Evolutionary conservation across 1,140 invertebrate species (phyloP).

Genomic region (Wasmannia auropunctata): DNA sequence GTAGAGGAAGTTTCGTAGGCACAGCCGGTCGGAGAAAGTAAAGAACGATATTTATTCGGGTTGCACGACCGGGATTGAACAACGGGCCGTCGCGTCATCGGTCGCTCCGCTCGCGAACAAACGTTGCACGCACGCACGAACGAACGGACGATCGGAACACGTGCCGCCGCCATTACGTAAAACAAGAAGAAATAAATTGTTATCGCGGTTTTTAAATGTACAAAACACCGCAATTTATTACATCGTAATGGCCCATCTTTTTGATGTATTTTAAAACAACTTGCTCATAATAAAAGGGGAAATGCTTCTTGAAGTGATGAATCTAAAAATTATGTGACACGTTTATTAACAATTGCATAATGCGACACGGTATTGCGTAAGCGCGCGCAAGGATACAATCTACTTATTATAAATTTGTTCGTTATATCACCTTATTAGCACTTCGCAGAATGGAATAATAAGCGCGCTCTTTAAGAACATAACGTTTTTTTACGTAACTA

Average conservation of each 20-base stretch:
- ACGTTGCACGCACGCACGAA: not conserved
- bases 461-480: not conserved
- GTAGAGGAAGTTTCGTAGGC: conserved; percentile 60
- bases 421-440: conserved; percentile 30
- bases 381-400: not conserved
- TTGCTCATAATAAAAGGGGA: not conserved
- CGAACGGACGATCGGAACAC: not conserved
- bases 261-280: not conserved
- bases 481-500: not conserved
- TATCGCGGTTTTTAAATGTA: not conserved
- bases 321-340: not conserved
- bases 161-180: conserved; percentile 40
- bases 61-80: conserved; percentile 48
- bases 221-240: not conserved
- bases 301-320: not conserved
- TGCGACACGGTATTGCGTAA: not conserved
- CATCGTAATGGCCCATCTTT: not conserved
- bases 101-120: not conserved
- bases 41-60: conserved; percentile 67
- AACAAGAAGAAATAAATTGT: not conserved
- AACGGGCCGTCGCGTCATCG: conserved; percentile 21
- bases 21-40: conserved; percentile 68
- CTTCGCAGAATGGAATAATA: not conserved
- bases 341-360: not conserved
- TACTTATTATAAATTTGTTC: not conserved